Evolutionary conservation across 1,140 invertebrate genomes (phyloP).

Genomic region (Pygmarrhopalites habei): DNA sequence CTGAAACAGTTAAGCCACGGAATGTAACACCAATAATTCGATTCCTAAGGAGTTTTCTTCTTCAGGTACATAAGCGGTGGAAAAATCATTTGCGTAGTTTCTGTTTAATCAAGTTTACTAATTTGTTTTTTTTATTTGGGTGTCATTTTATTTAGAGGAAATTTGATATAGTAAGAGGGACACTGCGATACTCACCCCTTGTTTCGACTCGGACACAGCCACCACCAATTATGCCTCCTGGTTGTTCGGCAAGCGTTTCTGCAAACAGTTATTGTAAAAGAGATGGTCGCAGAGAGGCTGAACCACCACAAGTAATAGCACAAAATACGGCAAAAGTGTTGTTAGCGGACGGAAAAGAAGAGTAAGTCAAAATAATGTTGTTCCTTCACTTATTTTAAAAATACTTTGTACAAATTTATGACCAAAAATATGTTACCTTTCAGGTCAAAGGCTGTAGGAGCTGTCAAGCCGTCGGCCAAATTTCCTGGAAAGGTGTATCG

Average conservation of each 20-base stretch:
- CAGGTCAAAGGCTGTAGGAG: no score
- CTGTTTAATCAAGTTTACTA: neutral
- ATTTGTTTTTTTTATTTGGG: neutral
- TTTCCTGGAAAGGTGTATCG: no score
- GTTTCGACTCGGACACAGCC: conserved; percentile 27
- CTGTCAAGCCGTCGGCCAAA: no score
- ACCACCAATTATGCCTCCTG: conserved; percentile 29
- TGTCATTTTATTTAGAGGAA: conserved; percentile 20
- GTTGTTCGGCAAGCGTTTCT: conserved; percentile 29
- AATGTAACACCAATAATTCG: conserved; percentile 29
- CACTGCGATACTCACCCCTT: conserved; percentile 24
- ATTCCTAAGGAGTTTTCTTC: conserved; percentile 27
- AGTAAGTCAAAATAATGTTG: conserved; percentile 4
- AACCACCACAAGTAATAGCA: conserved; percentile 16
- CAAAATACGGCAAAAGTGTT: conserved; percentile 15
- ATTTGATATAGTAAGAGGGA: conserved; percentile 18
- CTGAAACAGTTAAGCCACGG: conserved; percentile 15
- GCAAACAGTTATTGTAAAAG: conserved; percentile 33
- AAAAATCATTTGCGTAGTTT: no score
- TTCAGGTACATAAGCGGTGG: no score
- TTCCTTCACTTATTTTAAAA: neutral
- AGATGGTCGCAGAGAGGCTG: conserved; percentile 31
- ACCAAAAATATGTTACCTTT: no score
- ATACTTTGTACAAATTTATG: no score
- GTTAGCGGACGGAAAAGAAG: conserved; percentile 23